phyloP scores from a whole-genome alignment of 1,140 invertebrate genomes.

The Drosophila arawakana region DNA sequence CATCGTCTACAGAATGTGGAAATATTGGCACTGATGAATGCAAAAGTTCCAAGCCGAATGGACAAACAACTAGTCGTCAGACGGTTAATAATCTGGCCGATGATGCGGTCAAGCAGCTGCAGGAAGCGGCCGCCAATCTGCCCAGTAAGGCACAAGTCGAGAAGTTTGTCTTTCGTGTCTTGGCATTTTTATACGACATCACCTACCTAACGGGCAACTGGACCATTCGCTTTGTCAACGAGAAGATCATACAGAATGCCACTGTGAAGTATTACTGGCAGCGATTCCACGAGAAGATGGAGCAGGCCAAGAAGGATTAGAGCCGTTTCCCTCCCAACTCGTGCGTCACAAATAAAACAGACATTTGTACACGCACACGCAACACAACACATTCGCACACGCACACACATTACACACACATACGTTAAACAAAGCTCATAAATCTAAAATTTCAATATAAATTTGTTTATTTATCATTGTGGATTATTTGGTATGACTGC shows the following conservation, averaged over 20 bases:
- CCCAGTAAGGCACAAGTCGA: conserved; percentile 70
- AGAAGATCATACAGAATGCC: conserved; percentile 63
- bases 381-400: conserved; percentile 5
- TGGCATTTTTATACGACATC: conserved; percentile 72
- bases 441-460: conserved; percentile 28
- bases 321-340: not conserved
- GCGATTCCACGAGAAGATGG: conserved; percentile 74
- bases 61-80: not conserved
- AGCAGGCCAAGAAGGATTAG: conserved; percentile 71
- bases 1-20: conserved; percentile 10
- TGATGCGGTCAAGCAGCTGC: conserved; percentile 47
- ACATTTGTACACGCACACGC: conserved; percentile 6
- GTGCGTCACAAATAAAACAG: not conserved
- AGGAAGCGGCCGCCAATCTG: conserved; percentile 57
- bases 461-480: conserved; percentile 5
- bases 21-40: conserved; percentile 4
- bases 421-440: conserved; percentile 36
- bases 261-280: conserved; percentile 71
- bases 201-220: conserved; percentile 48
- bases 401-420: conserved; percentile 4
- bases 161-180: conserved; percentile 67
- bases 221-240: conserved; percentile 53
- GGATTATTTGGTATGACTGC: not conserved
- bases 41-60: not conserved
- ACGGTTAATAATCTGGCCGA: conserved; percentile 29